phyloP scores from a whole-genome alignment of 1,140 invertebrate species.

The Acromyrmex echinatior region DNA sequence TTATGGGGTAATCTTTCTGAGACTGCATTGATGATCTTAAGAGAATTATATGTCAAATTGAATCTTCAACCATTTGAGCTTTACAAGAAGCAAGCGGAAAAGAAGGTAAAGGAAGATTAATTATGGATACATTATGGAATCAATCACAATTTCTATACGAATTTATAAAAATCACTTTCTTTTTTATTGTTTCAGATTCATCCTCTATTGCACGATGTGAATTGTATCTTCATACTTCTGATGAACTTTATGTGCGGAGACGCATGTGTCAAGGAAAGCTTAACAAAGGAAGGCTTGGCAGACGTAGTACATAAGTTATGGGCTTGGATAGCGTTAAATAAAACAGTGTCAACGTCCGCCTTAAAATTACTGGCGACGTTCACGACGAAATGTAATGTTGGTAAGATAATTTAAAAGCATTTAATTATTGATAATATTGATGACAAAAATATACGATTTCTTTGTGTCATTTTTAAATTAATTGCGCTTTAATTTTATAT shows the following conservation, averaged over 20 bases:
- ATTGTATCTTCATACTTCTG: constrained; percentile 84
- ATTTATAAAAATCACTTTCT: constrained; percentile 6
- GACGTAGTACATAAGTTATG: constrained; percentile 88
- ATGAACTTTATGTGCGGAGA: constrained; percentile 87
- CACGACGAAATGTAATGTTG: constrained; percentile 85
- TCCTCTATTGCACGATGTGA: constrained; percentile 85
- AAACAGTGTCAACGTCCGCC: constrained; percentile 80
- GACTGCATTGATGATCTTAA: constrained; percentile 82
- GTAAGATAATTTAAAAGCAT: constrained; percentile 75
- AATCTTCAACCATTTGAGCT: constrained; percentile 86
- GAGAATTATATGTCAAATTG: constrained; percentile 85
- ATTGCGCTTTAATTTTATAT: neutral
- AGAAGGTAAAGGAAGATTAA: constrained; percentile 74
- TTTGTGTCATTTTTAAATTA: constrained; percentile 11
- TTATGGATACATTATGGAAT: constrained; percentile 7
- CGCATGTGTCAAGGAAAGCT: constrained; percentile 81
- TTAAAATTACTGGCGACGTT: constrained; percentile 87
- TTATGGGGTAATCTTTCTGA: constrained; percentile 82
- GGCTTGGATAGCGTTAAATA: constrained; percentile 86
- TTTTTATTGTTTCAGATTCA: constrained; percentile 80
- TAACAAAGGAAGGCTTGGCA: constrained; percentile 84
- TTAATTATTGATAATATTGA: neutral
- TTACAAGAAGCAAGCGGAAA: constrained; percentile 81
- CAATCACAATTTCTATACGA: neutral
- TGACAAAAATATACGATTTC: neutral